Evolutionary conservation across 2,797 vertebrate species (phyloP).

Genomic region (Ciconia nigra): DNA sequence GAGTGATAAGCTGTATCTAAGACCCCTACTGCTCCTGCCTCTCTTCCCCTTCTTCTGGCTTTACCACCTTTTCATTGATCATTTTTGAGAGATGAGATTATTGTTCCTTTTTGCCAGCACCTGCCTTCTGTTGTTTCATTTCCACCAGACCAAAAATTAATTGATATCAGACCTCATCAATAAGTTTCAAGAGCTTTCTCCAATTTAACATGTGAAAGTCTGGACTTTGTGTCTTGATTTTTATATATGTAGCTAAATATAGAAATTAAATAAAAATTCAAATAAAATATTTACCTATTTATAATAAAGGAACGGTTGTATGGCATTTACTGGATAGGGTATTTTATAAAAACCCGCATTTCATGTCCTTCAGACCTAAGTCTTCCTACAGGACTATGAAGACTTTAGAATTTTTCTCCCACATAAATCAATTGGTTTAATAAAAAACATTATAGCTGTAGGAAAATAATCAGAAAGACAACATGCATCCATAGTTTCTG

Average conservation of each 20-base stretch:
- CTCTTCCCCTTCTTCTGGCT: background rate
- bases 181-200: background rate
- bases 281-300: background rate
- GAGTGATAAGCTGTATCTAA: background rate
- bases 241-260: background rate
- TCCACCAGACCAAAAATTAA: background rate
- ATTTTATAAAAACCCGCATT: background rate
- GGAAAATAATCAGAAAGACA: background rate
- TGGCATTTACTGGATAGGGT: background rate
- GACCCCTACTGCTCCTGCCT: background rate
- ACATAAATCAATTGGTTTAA: background rate
- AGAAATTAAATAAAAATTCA: background rate
- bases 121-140: background rate
- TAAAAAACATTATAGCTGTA: background rate
- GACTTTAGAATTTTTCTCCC: background rate
- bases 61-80: background rate
- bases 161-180: background rate
- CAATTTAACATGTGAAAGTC: background rate
- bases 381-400: background rate
- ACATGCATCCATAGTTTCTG: background rate
- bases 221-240: background rate
- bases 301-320: background rate
- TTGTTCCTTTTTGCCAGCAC: background rate
- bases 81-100: background rate
- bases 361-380: background rate